phyloP scores from a whole-genome alignment of 2,113 vertebrate genomes.

The Chrysemys picta region DNA sequence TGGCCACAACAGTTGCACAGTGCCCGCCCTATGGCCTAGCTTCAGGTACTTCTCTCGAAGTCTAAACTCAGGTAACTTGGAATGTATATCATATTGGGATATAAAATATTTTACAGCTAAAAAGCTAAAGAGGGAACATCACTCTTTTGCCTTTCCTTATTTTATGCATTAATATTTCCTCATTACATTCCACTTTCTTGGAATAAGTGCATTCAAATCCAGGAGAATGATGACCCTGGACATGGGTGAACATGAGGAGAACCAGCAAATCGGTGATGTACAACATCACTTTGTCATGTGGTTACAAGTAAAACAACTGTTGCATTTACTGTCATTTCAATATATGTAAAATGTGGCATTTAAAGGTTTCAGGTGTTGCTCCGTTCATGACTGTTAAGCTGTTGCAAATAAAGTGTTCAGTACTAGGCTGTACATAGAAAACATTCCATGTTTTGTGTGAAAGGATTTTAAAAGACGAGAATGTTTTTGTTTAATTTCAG shows the following conservation, averaged over 20 bases:
- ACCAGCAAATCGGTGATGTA: slow-evolving; percentile 81
- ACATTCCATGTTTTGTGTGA: slow-evolving; percentile 78
- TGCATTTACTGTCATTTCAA: slow-evolving; percentile 80
- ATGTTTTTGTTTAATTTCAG: slow-evolving; percentile 70
- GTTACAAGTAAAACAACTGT: slow-evolving; percentile 76
- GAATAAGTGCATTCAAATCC: slow-evolving; percentile 80
- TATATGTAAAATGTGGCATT: slow-evolving; percentile 78
- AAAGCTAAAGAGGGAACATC: slow-evolving; percentile 83
- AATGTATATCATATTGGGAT: slow-evolving; percentile 89
- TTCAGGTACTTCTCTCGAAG: slow-evolving; percentile 94
- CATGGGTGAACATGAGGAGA: slow-evolving; percentile 79
- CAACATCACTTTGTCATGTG: slow-evolving; percentile 74
- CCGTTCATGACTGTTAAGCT: slow-evolving; percentile 81
- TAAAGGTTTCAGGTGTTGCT: slow-evolving; percentile 84
- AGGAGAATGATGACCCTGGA: slow-evolving; percentile 71
- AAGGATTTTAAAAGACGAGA: slow-evolving; percentile 69
- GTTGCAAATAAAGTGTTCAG: slow-evolving; percentile 73
- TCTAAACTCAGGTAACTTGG: slow-evolving; percentile 98
- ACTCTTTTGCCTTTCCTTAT: slow-evolving; percentile 87
- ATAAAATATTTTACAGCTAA: slow-evolving; percentile 81
- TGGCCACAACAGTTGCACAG: slow-evolving; percentile 87
- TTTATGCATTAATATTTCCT: slow-evolving; percentile 83
- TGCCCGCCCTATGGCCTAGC: slow-evolving; percentile 85
- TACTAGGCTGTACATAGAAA: slow-evolving; percentile 76
- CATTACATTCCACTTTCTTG: slow-evolving; percentile 86